Evolutionary conservation across 2,888 invertebrate genomes (phyloP).

Genomic region (Ethmia dodecea): DNA sequence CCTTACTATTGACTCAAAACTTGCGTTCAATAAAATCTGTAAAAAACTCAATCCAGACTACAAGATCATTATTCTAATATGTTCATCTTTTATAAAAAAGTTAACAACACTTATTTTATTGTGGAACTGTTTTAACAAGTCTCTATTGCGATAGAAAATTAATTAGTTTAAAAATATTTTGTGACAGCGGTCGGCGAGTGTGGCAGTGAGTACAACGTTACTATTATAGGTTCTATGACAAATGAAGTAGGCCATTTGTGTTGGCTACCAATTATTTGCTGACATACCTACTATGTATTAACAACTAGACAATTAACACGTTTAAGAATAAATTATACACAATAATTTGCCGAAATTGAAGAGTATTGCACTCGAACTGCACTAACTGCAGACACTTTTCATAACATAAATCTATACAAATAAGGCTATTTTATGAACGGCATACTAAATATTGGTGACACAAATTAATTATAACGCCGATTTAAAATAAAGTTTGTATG

Average conservation of each 20-base stretch:
- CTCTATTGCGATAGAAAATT: conserved; percentile 68
- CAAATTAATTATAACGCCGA: conserved; percentile 23
- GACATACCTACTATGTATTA: conserved; percentile 32
- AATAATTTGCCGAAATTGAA: conserved; percentile 43
- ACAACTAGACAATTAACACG: conserved; percentile 32
- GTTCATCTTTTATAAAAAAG: conserved; percentile 74
- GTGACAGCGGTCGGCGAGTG: conserved; percentile 72
- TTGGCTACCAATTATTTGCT: conserved; percentile 74
- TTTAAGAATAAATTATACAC: conserved; percentile 54
- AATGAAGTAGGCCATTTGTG: conserved; percentile 62
- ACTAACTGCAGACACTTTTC: conserved; percentile 44
- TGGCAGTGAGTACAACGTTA: conserved; percentile 61
- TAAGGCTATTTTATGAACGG: conserved; percentile 23
- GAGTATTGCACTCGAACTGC: conserved; percentile 69
- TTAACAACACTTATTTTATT: conserved; percentile 75
- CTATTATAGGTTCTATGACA: conserved; percentile 34
- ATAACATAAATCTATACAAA: conserved; percentile 37
- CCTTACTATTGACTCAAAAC: conserved; percentile 35
- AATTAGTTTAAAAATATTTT: conserved; percentile 35
- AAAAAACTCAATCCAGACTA: conserved; percentile 75
- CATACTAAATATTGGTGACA: conserved; percentile 19
- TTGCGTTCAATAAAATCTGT: conserved; percentile 69
- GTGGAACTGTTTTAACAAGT: conserved; percentile 74
- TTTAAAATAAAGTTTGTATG: conserved; percentile 23
- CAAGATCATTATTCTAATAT: conserved; percentile 76